These are phyloP conservation scores for Autographa gamma DNA, from an alignment of 2,888 invertebrate genomes.

Conservation along the genomic window DNA sequence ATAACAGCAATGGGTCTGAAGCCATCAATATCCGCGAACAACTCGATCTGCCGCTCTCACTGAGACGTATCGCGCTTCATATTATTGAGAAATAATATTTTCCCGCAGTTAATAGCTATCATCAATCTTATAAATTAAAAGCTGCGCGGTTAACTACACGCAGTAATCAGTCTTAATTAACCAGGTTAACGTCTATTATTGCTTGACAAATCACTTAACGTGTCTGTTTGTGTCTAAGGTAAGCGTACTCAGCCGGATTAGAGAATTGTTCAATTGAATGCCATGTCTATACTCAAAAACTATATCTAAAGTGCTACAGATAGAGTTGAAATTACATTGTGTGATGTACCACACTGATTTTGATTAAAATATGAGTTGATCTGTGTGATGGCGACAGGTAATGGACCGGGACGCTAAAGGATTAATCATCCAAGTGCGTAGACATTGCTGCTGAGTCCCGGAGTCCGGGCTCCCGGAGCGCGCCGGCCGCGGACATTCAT, in stretches of 20 bases:
- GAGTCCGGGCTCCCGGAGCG: slow-evolving; percentile 30
- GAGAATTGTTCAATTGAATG: slow-evolving; percentile 50
- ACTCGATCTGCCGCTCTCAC: neutral
- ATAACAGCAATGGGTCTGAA: neutral
- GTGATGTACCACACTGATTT: slow-evolving; percentile 34
- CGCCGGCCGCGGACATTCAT: slow-evolving; percentile 5
- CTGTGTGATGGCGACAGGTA: slow-evolving; percentile 40
- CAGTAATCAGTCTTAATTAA: slow-evolving; percentile 35
- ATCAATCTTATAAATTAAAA: slow-evolving; percentile 54
- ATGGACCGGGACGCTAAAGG: slow-evolving; percentile 36
- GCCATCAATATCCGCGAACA: neutral
- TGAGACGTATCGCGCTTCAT: neutral
- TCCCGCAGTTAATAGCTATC: slow-evolving; percentile 15
- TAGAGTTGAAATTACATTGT: slow-evolving; percentile 37
- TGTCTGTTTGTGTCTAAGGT: slow-evolving; percentile 55
- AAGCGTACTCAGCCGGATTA: slow-evolving; percentile 47
- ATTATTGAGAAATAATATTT: slow-evolving; percentile 30
- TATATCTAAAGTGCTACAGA: neutral
- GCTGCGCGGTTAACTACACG: slow-evolving; percentile 26
- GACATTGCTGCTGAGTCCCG: slow-evolving; percentile 21
- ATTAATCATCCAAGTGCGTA: slow-evolving; percentile 40
- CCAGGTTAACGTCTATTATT: slow-evolving; percentile 35
- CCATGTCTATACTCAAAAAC: slow-evolving; percentile 3
- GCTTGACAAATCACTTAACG: slow-evolving; percentile 37
- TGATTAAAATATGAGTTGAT: slow-evolving; percentile 59